Percentiles rank a stretch among this genome's conserved stretches.
phyloP scores from a whole-genome alignment of 2,888 invertebrate species.

The Tachina grossa region DNA sequence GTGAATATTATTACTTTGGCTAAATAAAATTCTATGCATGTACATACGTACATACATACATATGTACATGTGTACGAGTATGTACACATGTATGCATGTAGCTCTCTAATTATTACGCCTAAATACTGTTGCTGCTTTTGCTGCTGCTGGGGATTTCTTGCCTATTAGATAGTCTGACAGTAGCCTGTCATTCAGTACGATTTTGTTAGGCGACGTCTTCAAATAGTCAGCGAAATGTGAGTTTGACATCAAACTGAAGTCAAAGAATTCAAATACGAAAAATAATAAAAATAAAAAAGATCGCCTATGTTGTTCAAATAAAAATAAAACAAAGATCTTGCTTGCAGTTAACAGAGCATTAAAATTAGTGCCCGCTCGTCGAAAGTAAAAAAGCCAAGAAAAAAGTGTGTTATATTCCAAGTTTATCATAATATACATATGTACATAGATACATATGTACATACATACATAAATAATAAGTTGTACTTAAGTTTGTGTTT shows the following conservation, averaged over 20 bases:
- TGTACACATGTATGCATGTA: not conserved
- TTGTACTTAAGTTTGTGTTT: slow-evolving; percentile 41
- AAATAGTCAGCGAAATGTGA: slow-evolving; percentile 59
- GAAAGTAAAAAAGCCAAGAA: slow-evolving; percentile 22
- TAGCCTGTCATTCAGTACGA: slow-evolving; percentile 69
- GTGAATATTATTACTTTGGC: slow-evolving; percentile 43
- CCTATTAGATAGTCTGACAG: slow-evolving; percentile 65
- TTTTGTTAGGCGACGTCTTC: slow-evolving; percentile 69
- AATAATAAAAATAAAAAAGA: slow-evolving; percentile 17
- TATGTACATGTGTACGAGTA: slow-evolving; percentile 16
- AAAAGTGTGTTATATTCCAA: slow-evolving; percentile 35
- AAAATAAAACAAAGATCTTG: slow-evolving; percentile 17
- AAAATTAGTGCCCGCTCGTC: slow-evolving; percentile 20
- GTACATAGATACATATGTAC: not conserved
- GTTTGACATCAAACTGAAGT: slow-evolving; percentile 49
- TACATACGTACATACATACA: not conserved
- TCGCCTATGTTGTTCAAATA: slow-evolving; percentile 21
- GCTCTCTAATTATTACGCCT: slow-evolving; percentile 67
- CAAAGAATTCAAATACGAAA: slow-evolving; percentile 55
- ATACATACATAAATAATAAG: not conserved
- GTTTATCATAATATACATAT: not conserved
- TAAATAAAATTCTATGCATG: slow-evolving; percentile 21
- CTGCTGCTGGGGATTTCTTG: slow-evolving; percentile 63
- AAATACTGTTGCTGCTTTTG: slow-evolving; percentile 58
- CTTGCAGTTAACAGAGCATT: slow-evolving; percentile 55